Conservation (phyloP, 2,888 invertebrate genomes). For the Oxyscelio sp. region DNA sequence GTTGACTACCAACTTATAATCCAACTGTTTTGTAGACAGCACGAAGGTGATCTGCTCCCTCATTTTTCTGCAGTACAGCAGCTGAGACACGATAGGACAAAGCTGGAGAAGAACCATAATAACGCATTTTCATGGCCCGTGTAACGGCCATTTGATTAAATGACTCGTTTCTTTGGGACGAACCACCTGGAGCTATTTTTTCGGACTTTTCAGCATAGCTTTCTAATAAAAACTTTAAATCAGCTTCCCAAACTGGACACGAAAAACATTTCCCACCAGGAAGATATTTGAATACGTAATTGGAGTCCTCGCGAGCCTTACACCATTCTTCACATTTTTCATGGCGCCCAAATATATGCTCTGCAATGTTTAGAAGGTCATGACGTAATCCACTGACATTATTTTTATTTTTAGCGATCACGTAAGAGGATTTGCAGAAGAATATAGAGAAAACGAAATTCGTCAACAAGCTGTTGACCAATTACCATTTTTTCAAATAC, state of each 20-base stretch:
- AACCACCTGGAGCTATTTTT: slow-evolving; percentile 63
- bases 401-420: slow-evolving; percentile 20
- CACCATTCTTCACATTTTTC: slow-evolving; percentile 24
- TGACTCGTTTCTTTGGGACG: slow-evolving; percentile 64
- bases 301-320: slow-evolving; percentile 1
- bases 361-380: slow-evolving; percentile 15
- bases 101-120: slow-evolving; percentile 58
- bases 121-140: slow-evolving; percentile 59
- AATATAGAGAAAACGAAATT: no score
- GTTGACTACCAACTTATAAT: slow-evolving; percentile 14
- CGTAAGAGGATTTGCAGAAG: no score
- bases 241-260: slow-evolving; percentile 17
- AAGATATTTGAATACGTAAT: slow-evolving; percentile 28
- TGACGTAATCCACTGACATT: neutral
- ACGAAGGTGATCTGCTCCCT: slow-evolving; percentile 22
- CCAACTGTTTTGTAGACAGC: slow-evolving; percentile 41
- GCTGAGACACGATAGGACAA: slow-evolving; percentile 48
- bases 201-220: slow-evolving; percentile 43
- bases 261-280: slow-evolving; percentile 36
- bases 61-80: slow-evolving; percentile 63
- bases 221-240: slow-evolving; percentile 21
- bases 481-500: slow-evolving; percentile 31
- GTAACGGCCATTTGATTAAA: slow-evolving; percentile 59
- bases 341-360: slow-evolving; percentile 32
- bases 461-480: no score